These are phyloP conservation scores for Hyperopisus bebe DNA, from an alignment of 2,113 vertebrate species.

Conservation along the genomic window DNA sequence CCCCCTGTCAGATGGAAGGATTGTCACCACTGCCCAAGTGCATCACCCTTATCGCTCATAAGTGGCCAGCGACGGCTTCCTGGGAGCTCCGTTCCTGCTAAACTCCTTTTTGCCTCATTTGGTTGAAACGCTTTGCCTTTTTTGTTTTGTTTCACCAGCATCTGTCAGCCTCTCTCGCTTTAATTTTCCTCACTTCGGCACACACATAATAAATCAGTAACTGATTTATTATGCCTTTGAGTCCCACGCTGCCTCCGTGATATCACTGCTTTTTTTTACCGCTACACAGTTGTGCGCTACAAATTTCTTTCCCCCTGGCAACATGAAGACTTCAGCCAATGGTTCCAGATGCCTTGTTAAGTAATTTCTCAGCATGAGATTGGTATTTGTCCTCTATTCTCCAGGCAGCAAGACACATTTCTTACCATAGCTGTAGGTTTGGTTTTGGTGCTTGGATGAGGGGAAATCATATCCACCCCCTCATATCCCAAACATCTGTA, in stretches of 20 bases:
- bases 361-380: slow-evolving; percentile 17
- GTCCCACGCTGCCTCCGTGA: not conserved
- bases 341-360: slow-evolving; percentile 22
- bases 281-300: slow-evolving; percentile 7
- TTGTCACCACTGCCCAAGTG: not conserved
- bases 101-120: not conserved
- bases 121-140: not conserved
- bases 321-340: slow-evolving; percentile 24
- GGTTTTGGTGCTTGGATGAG: not conserved
- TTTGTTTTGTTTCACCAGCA: not conserved
- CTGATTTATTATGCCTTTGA: not conserved
- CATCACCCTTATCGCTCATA: not conserved
- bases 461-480: not conserved
- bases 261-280: not conserved
- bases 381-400: slow-evolving; percentile 17
- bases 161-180: not conserved
- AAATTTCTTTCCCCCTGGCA: slow-evolving; percentile 29
- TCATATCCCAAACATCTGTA: slow-evolving; percentile 10
- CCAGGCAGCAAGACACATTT: slow-evolving; percentile 22
- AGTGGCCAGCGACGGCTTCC: not conserved
- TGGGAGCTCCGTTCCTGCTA: not conserved
- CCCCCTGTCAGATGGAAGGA: not conserved
- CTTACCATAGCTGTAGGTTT: not conserved
- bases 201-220: not conserved
- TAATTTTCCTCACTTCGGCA: not conserved